A percentile compares a stretch with the other conserved stretches of the same genome.
phyloP scores from a whole-genome alignment of 2,797 vertebrate genomes.

The Danio albolineatus region DNA sequence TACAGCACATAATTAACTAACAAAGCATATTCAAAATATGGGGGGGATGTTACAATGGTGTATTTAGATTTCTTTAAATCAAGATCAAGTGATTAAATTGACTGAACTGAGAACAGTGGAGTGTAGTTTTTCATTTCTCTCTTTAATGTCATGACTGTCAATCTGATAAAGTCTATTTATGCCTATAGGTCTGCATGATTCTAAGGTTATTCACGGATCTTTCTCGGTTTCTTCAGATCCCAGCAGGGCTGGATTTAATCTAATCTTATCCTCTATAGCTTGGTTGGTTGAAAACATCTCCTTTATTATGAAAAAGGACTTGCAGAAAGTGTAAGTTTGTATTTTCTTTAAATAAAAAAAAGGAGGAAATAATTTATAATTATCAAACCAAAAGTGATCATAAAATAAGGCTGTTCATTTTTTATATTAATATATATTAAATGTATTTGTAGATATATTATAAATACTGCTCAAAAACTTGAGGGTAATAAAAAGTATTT shows the following conservation, averaged over 20 bases:
- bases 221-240: not conserved
- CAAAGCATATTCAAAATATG: not conserved
- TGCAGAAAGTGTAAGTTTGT: not conserved
- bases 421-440: not conserved
- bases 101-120: conserved; percentile 14
- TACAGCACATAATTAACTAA: no score
- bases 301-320: no score
- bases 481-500: not conserved
- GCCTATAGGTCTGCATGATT: not conserved
- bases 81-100: conserved; percentile 4
- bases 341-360: not conserved
- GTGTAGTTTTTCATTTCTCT: not conserved
- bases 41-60: not conserved
- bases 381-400: not conserved
- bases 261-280: not conserved
- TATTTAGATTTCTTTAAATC: not conserved
- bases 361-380: not conserved
- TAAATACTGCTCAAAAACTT: not conserved
- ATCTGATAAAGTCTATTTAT: not conserved
- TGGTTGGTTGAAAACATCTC: not conserved
- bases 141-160: not conserved
- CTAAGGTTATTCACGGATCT: not conserved
- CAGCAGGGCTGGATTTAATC: not conserved
- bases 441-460: not conserved
- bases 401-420: not conserved